Evolutionary conservation across 2,797 vertebrate species (phyloP).

Genomic region (Amniataba percoides): DNA sequence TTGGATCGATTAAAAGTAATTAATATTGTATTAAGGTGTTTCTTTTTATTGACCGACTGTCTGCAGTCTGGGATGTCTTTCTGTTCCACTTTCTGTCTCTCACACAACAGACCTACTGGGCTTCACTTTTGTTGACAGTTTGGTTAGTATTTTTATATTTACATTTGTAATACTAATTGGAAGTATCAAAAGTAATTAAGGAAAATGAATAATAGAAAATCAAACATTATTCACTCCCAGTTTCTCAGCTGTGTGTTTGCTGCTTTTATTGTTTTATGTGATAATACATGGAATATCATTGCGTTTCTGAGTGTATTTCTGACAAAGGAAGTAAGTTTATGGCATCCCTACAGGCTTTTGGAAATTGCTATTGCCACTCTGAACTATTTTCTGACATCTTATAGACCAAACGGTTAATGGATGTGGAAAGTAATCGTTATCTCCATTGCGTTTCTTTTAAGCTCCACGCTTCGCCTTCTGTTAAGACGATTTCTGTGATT

Average conservation of each 20-base stretch:
- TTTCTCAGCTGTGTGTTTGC: neutral
- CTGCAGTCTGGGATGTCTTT: conserved; percentile 4
- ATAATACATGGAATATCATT: neutral
- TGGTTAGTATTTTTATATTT: neutral
- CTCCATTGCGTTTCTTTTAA: neutral
- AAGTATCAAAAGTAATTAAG: neutral
- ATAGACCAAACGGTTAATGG: neutral
- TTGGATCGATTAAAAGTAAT: conserved; percentile 42
- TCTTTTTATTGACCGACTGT: conserved; percentile 38
- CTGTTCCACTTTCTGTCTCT: conserved; percentile 15
- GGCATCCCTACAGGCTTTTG: neutral
- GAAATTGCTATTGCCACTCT: neutral
- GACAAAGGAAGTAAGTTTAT: neutral
- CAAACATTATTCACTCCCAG: neutral
- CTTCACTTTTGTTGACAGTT: neutral
- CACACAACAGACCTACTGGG: neutral
- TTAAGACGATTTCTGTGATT: conserved; percentile 21
- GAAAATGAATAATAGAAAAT: too few species aligned
- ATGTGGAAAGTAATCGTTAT: conserved; percentile 2
- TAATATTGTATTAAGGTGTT: conserved; percentile 45
- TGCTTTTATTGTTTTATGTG: neutral
- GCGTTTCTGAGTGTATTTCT: neutral
- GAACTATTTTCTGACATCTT: neutral
- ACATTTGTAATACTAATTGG: neutral
- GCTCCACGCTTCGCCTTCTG: neutral